Conservation (phyloP, 2,113 vertebrate species). For the Cyanistes caeruleus region DNA sequence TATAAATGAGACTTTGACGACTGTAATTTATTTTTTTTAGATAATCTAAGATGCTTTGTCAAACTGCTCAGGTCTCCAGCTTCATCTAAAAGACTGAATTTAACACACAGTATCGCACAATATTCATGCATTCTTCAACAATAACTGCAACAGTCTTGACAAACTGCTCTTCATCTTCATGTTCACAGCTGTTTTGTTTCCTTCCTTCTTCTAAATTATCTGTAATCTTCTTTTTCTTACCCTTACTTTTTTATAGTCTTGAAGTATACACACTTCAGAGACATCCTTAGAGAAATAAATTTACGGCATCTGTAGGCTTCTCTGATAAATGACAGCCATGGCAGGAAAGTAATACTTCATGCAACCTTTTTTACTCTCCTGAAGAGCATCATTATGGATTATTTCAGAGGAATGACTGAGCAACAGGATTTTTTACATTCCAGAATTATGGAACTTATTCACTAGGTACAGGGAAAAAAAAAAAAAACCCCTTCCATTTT, state of each 20-base stretch:
- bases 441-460: background rate
- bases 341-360: background rate
- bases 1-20: background rate
- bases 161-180: background rate
- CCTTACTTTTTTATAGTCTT: background rate
- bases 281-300: background rate
- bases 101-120: background rate
- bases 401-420: background rate
- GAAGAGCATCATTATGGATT: background rate
- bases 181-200: background rate
- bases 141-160: background rate
- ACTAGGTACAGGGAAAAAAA: background rate
- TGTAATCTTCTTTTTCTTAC: background rate
- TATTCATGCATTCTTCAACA: background rate
- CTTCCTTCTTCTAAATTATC: background rate
- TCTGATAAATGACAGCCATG: background rate
- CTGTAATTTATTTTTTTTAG: background rate
- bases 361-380: background rate
- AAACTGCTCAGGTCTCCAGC: background rate
- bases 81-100: background rate
- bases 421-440: background rate
- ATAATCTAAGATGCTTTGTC: background rate
- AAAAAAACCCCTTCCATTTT: rapidly evolving
- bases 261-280: background rate
- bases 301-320: background rate